phyloP scores from a whole-genome alignment of 1,140 invertebrate species.

The Stegodyphus dumicola region DNA sequence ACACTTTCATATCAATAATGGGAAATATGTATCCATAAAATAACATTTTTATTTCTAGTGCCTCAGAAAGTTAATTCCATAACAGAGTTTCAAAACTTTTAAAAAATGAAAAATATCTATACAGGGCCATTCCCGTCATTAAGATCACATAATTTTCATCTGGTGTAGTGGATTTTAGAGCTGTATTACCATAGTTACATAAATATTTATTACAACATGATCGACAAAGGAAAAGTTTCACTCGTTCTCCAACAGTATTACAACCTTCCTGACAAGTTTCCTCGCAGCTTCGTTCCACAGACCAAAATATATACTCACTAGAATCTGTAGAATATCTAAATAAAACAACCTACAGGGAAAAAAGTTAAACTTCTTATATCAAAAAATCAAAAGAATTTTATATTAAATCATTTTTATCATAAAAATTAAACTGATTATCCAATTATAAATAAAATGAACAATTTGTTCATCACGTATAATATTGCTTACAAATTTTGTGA shows the following conservation, averaged over 20 bases:
- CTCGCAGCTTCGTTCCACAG: constrained; percentile 82
- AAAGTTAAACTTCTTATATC: neutral
- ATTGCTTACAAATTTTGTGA: too few relatives aligned
- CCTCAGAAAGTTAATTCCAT: neutral
- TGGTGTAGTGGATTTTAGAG: constrained; percentile 23
- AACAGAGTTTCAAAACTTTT: constrained; percentile 39
- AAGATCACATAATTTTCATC: constrained; percentile 30
- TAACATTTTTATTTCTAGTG: neutral
- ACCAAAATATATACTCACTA: constrained; percentile 73
- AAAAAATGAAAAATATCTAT: constrained; percentile 53
- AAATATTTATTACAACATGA: constrained; percentile 80
- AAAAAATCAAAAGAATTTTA: neutral
- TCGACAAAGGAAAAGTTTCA: constrained; percentile 85
- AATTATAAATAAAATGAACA: neutral
- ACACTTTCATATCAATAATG: neutral
- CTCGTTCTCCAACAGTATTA: constrained; percentile 79
- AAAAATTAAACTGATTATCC: neutral
- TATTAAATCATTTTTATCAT: neutral
- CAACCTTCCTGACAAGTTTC: constrained; percentile 85
- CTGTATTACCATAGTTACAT: constrained; percentile 78
- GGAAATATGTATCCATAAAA: neutral
- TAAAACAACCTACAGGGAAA: constrained; percentile 33
- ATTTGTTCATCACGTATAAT: too few relatives aligned
- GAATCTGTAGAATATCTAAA: constrained; percentile 52
- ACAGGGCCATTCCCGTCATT: constrained; percentile 33